Evolutionary conservation across 2,888 invertebrate species (phyloP).

Genomic region (Chirona hameri): DNA sequence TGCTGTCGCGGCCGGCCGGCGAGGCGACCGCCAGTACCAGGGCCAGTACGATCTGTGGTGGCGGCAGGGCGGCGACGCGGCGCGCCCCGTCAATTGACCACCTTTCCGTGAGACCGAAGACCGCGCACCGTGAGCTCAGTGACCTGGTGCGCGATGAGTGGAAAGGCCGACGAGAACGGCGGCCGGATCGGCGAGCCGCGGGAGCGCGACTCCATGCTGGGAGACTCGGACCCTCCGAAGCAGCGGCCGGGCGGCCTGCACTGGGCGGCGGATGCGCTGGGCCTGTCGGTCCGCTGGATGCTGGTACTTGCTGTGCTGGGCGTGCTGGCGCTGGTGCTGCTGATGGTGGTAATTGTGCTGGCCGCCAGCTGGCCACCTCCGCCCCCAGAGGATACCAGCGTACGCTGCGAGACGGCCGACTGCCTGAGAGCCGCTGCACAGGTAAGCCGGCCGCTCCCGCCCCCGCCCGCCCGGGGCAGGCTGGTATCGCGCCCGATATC

Average conservation of each 20-base stretch:
- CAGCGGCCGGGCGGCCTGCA: neutral
- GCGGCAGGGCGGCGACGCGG: too few species aligned
- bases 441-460: neutral
- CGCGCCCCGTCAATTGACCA: too few species aligned
- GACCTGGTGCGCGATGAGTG: neutral
- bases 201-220: neutral
- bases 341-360: neutral
- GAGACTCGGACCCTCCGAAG: neutral
- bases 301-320: neutral
- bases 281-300: neutral
- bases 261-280: neutral
- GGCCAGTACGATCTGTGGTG: too few species aligned
- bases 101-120: too few species aligned
- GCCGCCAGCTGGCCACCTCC: neutral
- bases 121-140: too few species aligned
- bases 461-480: too few species aligned
- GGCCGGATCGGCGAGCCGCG: neutral
- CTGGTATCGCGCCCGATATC: too few species aligned
- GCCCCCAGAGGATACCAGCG: neutral
- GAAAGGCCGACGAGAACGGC: neutral
- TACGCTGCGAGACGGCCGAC: neutral
- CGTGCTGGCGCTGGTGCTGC: neutral
- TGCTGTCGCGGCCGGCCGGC: neutral
- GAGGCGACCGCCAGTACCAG: too few species aligned
- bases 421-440: neutral